Evolutionary conservation across 2,888 invertebrate species (phyloP).

Genomic region (Tipula lateralis): DNA sequence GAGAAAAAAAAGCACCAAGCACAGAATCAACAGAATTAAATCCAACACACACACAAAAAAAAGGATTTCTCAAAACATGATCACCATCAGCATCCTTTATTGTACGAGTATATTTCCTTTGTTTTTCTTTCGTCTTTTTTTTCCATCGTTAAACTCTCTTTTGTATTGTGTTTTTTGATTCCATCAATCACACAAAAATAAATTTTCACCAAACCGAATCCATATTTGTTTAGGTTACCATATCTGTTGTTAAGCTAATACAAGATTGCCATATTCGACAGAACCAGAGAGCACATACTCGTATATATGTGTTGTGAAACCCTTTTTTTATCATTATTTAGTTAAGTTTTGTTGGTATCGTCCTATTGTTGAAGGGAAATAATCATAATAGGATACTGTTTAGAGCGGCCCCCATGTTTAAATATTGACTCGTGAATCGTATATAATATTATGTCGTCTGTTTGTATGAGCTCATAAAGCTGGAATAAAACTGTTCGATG

Average conservation of each 20-base stretch:
- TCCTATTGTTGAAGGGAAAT: neutral
- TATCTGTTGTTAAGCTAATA: constrained; percentile 7
- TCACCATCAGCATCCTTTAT: constrained; percentile 19
- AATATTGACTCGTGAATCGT: neutral
- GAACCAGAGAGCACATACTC: neutral
- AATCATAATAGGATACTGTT: neutral
- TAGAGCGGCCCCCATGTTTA: neutral
- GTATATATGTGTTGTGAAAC: neutral
- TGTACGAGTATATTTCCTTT: constrained; percentile 14
- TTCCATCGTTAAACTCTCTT: constrained; percentile 16
- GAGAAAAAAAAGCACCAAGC: neutral
- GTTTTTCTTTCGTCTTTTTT: neutral
- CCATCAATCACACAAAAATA: constrained; percentile 24
- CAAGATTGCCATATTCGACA: constrained; percentile 19
- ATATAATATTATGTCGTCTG: too few species aligned
- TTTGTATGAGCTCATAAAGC: too few species aligned
- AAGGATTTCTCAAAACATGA: constrained; percentile 1
- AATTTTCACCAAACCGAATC: constrained; percentile 24
- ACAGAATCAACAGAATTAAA: constrained; percentile 24
- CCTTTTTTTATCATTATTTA: neutral
- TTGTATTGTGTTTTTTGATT: neutral
- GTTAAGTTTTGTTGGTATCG: neutral
- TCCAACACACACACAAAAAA: neutral
- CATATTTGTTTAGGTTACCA: constrained; percentile 7
- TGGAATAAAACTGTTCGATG: neutral